Evolutionary conservation across 35 echinoderm and acorn worm genomes (phyloP), one percentile per base, ranked within the genome.

Genomic region (Lytechinus variegatus): DNA sequence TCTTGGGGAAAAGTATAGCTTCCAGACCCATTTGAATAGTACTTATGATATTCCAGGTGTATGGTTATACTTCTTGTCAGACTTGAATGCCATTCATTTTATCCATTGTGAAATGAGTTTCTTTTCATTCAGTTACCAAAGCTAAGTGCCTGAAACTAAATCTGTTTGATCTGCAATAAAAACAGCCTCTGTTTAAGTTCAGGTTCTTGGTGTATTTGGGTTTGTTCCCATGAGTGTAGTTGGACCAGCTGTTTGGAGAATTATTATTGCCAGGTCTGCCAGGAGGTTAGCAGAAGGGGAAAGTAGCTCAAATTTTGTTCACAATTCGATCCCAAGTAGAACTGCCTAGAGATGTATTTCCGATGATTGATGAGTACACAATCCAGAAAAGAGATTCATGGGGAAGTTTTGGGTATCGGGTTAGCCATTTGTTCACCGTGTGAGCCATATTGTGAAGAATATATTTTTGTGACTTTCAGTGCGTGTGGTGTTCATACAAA

Each of bases 121-220:
- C n/a, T 79, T 24, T n/a, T n/a, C n/a, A n/a, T 79, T 79, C n/a
- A 24, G 24, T 24, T 79, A 79, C n/a, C 66, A 19, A 79, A 79
- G 66, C 66, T 24, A 79, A 79, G 66, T 79, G 66, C 88, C 52
- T 90, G 88, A 52, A 90, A 90, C 28, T 33, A 52, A 90, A 90
- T 44, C 28, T 54, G 29, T 90, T 90, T 90, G 28, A 90, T 90
- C 88, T 54, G 10, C 88, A 52, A 33, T 90, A 44, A 90, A 90
- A 90, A 90, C 88, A 90, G 4, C 28, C 52, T 33, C 14, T 4
- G 9, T 44, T 52, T 90, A 8, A 52, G 52, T 90, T 90, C 88
- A 90, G 52, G 28, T 90, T 28, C 24, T 51, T 4, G n/a, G 88
- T 52, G 88, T 33, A 54, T 33, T 79, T 79, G 88, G 27, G 5